Percentiles rank a stretch among this genome's conserved stretches.
Conservation (phyloP, 2,888 invertebrate genomes). For the Lithophane semibrunnea region DNA sequence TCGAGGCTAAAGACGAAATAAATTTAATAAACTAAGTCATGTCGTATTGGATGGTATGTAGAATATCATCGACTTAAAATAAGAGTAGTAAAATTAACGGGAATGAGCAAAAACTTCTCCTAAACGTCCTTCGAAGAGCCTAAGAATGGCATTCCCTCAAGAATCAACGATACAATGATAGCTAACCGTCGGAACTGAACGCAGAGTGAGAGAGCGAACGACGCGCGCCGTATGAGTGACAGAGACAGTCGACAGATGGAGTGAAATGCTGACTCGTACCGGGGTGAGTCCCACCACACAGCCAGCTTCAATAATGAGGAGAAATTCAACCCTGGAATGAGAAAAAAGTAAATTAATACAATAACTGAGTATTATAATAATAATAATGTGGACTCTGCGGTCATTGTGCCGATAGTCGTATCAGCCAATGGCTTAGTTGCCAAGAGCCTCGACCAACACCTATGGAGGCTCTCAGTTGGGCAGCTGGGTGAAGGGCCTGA, state of each 20-base stretch:
- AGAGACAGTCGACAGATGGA: constrained; percentile 85
- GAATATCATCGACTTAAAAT: constrained; percentile 69
- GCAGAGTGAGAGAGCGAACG: constrained; percentile 82
- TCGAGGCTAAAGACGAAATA: constrained; percentile 36
- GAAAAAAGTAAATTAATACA: background rate
- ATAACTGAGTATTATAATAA: too few relatives aligned
- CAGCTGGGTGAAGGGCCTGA: too few relatives aligned
- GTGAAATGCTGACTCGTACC: constrained; percentile 70
- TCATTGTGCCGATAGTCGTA: too few relatives aligned
- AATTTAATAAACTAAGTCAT: constrained; percentile 76
- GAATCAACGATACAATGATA: constrained; percentile 71
- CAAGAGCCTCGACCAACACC: too few relatives aligned
- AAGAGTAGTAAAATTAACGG: constrained; percentile 70
- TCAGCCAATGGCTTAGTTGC: too few relatives aligned
- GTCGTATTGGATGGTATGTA: constrained; percentile 85
- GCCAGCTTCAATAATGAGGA: constrained; percentile 78
- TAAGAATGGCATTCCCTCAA: constrained; percentile 70
- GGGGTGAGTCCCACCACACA: constrained; percentile 68
- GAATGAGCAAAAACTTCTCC: constrained; percentile 77
- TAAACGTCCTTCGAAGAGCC: constrained; percentile 63
- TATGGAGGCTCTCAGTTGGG: too few relatives aligned
- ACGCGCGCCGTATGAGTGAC: constrained; percentile 82
- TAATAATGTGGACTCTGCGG: too few relatives aligned
- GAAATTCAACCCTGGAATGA: constrained; percentile 78
- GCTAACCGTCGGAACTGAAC: constrained; percentile 72